Conservation (phyloP, 2,113 vertebrate genomes). For the Austrofundulus limnaeus region DNA sequence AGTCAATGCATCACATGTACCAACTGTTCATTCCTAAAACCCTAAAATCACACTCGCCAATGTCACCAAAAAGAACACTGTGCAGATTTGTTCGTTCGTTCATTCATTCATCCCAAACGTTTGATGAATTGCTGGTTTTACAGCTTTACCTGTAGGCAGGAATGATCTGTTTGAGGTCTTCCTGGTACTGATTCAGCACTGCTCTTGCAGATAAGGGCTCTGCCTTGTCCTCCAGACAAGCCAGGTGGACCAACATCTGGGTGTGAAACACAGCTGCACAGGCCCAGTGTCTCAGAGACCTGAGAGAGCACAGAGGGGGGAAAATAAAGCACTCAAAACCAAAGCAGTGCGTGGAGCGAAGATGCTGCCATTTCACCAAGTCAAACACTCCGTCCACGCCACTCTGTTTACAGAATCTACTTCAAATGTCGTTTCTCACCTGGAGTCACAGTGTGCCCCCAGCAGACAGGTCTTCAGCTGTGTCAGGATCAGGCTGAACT, state of each 20-base stretch:
- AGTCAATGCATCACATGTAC: too few species aligned
- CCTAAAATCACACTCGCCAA: too few species aligned
- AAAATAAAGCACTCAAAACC: background rate
- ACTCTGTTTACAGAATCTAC: background rate
- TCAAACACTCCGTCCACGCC: background rate
- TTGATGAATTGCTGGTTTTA: too few species aligned
- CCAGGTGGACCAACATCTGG: conserved; percentile 72
- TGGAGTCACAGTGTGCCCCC: conserved; percentile 59
- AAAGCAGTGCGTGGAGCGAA: background rate
- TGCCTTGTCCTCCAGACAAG: conserved; percentile 42
- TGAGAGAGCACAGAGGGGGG: conserved; percentile 21
- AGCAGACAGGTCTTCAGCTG: conserved; percentile 70
- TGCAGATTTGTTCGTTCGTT: too few species aligned
- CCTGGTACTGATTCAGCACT: conserved; percentile 63
- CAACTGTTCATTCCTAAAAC: too few species aligned
- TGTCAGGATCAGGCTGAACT: conserved; percentile 70
- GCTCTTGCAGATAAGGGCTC: conserved; percentile 56
- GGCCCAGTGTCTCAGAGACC: conserved; percentile 71
- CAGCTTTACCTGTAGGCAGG: conserved; percentile 64
- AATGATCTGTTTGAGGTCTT: conserved; percentile 64
- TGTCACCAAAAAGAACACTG: too few species aligned
- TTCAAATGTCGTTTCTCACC: conserved; percentile 27
- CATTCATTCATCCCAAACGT: background rate
- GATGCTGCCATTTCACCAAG: background rate
- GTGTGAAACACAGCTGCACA: conserved; percentile 68